Conservation (phyloP, 2,888 invertebrate species). For the Spilarctia lutea region DNA sequence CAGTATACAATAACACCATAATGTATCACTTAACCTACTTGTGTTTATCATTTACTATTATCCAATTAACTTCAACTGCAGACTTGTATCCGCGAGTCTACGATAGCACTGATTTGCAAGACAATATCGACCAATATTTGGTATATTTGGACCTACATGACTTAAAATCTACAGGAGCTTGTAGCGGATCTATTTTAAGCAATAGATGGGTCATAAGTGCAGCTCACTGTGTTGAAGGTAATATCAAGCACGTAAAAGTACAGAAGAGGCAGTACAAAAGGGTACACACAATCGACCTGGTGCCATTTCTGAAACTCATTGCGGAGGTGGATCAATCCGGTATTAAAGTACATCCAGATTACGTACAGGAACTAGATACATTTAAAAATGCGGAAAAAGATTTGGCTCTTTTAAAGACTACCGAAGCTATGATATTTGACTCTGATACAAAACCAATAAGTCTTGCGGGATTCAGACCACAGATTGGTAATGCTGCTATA, state of each 20-base stretch:
- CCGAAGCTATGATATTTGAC: slow-evolving; percentile 33
- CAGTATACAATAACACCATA: background rate
- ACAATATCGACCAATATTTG: slow-evolving; percentile 45
- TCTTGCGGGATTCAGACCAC: slow-evolving; percentile 20
- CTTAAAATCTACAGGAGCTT: slow-evolving; percentile 1
- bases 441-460: slow-evolving; percentile 35
- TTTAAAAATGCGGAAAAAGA: slow-evolving; percentile 34
- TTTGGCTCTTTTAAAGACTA: slow-evolving; percentile 50
- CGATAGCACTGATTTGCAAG: slow-evolving; percentile 33
- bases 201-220: slow-evolving; percentile 51
- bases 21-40: slow-evolving; percentile 10
- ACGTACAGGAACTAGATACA: background rate
- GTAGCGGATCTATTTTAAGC: slow-evolving; percentile 54
- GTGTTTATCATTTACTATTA: background rate
- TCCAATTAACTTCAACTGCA: background rate
- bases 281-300: too few species aligned
- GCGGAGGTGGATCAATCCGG: background rate
- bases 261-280: background rate
- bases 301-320: background rate
- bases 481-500: slow-evolving; percentile 25
- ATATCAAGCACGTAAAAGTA: slow-evolving; percentile 10
- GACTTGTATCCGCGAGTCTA: slow-evolving; percentile 27
- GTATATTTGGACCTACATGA: slow-evolving; percentile 29
- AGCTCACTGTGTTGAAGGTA: slow-evolving; percentile 50
- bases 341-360: background rate